Base-by-base conservation (phyloP, 2,888 invertebrate genomes). In the Andrena chrysosceles region DNA sequence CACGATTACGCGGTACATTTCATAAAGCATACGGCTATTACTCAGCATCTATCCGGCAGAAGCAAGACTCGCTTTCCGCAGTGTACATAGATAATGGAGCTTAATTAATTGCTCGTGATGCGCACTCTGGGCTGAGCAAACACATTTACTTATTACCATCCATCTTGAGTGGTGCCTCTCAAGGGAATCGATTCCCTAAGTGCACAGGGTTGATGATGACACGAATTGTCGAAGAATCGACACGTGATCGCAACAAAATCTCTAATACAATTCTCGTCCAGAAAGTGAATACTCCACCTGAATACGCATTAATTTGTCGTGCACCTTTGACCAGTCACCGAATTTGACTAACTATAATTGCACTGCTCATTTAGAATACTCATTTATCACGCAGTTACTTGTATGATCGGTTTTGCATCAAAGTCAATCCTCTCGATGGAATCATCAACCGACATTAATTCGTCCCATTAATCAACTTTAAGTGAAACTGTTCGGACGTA, bases 71-170 rank as follows among this genome's bases (percentile, higher is more conserved):
- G 88, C 86, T 91, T 90, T 87, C 90, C 89, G 85, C 88, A 91
- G 90, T 91, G 90, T 91, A 92, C 91, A 89, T 88, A 91, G 92
- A 93, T 93, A 93, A 93, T 93, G 92, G 91, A 91, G 92, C 92
- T 92, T 92, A 93, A 93, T 93, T 93, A 93, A 93, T 93, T 93
- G 91, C 92, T 89, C 87, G 89, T 89, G 90, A 89, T 91, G 90
- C 89, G 88, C 91, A 90, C 90, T 87, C 89, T 87, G 88, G 88
- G 88, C 91, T 91, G 83, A 83, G 89, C 92, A 92, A 93, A 92
- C 91, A 91, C 93, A 93, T 93, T 93, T 92, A 92, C 91, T 92
- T 93, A 92, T 92, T 92, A 91, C 91, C 90, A 90, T 92, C 91
- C 89, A 90, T 92, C 93, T 91, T 91, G 90, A 90, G 90, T 87